Percentiles rank a stretch among this genome's conserved stretches.
Evolutionary conservation across 2,888 invertebrate species (phyloP).

Genomic region (Druceiella hillmani): DNA sequence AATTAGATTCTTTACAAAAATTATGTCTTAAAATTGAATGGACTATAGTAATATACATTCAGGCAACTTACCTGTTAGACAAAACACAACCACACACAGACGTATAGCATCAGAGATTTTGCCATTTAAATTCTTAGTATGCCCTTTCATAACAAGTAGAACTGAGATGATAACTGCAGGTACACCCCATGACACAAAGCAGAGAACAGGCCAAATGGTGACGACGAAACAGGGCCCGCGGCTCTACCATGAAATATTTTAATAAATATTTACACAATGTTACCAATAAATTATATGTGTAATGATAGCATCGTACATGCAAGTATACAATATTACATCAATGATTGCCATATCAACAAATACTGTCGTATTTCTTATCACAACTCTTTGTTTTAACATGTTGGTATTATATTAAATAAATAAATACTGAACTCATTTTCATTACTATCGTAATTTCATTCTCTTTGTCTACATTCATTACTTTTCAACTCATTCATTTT

Average conservation of each 20-base stretch:
- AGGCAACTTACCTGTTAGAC: conserved; percentile 62
- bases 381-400: too few species aligned
- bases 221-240: conserved; percentile 79
- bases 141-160: conserved; percentile 58
- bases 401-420: too few species aligned
- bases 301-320: neutral
- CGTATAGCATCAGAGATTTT: conserved; percentile 72
- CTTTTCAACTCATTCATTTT: too few species aligned
- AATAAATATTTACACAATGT: neutral
- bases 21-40: neutral
- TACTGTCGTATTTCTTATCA: too few species aligned
- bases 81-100: conserved; percentile 69
- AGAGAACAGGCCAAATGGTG: conserved; percentile 65
- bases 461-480: too few species aligned
- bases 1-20: too few species aligned
- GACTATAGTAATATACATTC: neutral
- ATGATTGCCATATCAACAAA: too few species aligned
- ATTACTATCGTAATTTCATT: too few species aligned
- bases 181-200: conserved; percentile 55
- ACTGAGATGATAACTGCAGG: conserved; percentile 63
- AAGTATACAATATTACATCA: neutral
- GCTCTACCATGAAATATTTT: conserved; percentile 67
- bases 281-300: neutral
- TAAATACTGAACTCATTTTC: too few species aligned
- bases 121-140: conserved; percentile 72